phyloP scores from a whole-genome alignment of 2,113 vertebrate species.

The Pygathrix nemaeus region DNA sequence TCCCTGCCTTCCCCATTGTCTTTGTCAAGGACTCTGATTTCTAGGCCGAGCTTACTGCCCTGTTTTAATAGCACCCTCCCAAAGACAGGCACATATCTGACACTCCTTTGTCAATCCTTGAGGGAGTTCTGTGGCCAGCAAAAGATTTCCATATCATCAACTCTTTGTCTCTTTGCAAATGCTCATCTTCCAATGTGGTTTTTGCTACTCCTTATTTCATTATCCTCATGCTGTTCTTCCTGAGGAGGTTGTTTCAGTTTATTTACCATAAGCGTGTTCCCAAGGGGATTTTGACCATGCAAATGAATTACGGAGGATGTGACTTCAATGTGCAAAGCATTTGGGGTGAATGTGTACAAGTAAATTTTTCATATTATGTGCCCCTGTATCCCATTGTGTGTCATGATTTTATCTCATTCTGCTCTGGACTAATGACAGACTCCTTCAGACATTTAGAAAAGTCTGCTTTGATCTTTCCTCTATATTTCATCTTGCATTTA shows the following conservation, averaged over 20 bases:
- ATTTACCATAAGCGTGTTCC: slow-evolving; percentile 76
- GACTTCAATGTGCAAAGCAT: slow-evolving; percentile 22
- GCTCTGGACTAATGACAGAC: slow-evolving; percentile 27
- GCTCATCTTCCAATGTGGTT: neutral
- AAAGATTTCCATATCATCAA: neutral
- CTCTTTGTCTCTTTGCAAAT: slow-evolving; percentile 48
- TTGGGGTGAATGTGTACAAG: slow-evolving; percentile 18
- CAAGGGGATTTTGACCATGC: neutral
- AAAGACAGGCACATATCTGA: neutral
- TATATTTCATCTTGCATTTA: slow-evolving; percentile 14
- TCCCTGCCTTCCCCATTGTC: accelerated
- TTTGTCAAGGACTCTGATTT: neutral
- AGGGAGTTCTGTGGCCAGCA: neutral
- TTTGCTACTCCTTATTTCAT: slow-evolving; percentile 14
- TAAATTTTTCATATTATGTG: slow-evolving; percentile 37
- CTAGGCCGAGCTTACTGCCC: neutral
- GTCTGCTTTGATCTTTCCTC: slow-evolving; percentile 33
- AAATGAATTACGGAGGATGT: neutral
- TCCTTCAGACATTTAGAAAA: slow-evolving; percentile 50
- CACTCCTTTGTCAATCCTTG: neutral
- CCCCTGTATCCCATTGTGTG: neutral
- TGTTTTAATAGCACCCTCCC: neutral
- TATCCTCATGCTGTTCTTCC: slow-evolving; percentile 38
- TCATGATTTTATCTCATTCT: slow-evolving; percentile 53
- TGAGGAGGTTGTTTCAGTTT: slow-evolving; percentile 70